Percentiles rank a stretch among this genome's conserved stretches.
Evolutionary conservation across 2,797 vertebrate genomes (phyloP).

Genomic region (Phataginus tetradactyla): DNA sequence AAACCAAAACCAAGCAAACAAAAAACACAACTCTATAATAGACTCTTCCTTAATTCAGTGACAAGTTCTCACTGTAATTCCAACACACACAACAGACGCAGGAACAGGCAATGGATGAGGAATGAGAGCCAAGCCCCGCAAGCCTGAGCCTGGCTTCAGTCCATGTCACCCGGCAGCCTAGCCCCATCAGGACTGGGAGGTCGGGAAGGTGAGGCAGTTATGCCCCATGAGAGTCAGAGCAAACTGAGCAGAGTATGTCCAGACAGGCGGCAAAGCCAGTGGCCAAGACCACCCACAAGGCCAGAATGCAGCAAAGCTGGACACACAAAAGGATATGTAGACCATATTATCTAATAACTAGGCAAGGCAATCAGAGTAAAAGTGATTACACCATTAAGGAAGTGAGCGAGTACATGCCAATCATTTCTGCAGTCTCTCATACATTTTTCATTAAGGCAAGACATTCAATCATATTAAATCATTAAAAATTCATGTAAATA

Average conservation of each 20-base stretch:
- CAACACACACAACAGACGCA: background rate
- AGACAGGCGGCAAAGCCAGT: background rate
- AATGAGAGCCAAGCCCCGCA: background rate
- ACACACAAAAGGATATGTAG: background rate
- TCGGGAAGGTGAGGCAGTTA: background rate
- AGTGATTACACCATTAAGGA: background rate
- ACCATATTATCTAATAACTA: background rate
- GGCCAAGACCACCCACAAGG: background rate
- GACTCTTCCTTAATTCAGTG: conserved; percentile 3
- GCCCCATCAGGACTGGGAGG: background rate
- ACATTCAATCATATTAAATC: background rate
- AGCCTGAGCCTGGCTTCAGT: background rate
- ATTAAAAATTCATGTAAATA: background rate
- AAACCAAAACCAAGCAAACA: background rate
- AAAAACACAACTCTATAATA: background rate
- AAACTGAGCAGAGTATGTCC: background rate
- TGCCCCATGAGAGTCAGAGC: background rate
- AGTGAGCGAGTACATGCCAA: background rate
- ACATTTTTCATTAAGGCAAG: background rate
- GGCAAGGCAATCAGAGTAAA: background rate
- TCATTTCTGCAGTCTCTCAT: background rate
- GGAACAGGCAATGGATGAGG: background rate
- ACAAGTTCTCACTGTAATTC: conserved; percentile 6
- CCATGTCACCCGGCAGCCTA: background rate
- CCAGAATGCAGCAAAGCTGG: background rate